Evolutionary conservation across 2,113 vertebrate genomes (phyloP), one percentile per base, ranked within the genome.

Genomic region (Sander lucioperca): DNA sequence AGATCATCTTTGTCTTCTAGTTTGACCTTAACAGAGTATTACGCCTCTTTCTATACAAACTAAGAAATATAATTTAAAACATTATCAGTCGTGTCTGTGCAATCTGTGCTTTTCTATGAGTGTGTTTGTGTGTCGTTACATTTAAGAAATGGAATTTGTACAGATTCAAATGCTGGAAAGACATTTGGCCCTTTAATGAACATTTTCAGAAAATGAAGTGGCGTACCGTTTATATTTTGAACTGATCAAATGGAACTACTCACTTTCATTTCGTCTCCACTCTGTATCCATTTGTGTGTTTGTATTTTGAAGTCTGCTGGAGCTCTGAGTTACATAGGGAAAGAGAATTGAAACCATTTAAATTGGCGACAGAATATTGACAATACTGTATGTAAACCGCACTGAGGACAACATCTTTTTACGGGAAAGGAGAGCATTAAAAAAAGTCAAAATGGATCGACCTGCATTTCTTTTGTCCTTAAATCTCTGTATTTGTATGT

Each of bases 351-450:
- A 90, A 94, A 87, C 80, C 89, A 91, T 90, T 93, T 90, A 93
- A 89, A 91, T 30, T 87, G 86, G 84, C 91, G 86, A 89, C 88
- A 88, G 90, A 88, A 91, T 93, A 93, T 92, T 91, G 91, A 93
- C 93, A 81, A 88, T 65, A 89, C 33, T 33, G 33, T 33, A 33
- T 89, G 87, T 82, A 89, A 79, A 89, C 83, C 72, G 0, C 88
- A 75, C 36, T 54, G 84, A 85, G 68, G 86, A 91, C 89, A 85
- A 88, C 80, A 84, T 82, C 9, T 89, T 85, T 93, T 90, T 85
- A 88, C 51, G 51, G 79, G 82, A 78, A 85, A 77, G 67, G 50
- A 77, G 72, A 70, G 61, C 86, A 86, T 90, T 92, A 85, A 88
- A 90, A 39, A 81, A 62, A 86, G 77, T 83, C 86, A 57, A 74